Conservation (phyloP, 2,888 invertebrate genomes). For the Polietes domitor region DNA sequence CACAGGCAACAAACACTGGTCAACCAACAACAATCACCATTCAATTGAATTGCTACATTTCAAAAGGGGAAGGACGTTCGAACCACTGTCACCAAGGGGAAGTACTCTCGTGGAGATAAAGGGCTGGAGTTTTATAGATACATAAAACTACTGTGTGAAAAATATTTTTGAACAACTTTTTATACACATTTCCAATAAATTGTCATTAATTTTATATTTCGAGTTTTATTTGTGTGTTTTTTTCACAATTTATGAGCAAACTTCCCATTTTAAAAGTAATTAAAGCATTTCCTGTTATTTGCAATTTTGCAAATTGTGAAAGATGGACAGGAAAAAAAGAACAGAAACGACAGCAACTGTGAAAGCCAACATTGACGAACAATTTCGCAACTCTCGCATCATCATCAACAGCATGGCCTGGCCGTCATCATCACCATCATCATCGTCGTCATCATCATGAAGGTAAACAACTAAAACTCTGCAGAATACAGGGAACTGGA, state of each 20-base stretch:
- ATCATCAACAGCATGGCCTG: too few relatives aligned
- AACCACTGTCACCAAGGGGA: neutral
- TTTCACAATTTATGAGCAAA: neutral
- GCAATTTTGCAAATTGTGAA: constrained; percentile 9
- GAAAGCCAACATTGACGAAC: too few relatives aligned
- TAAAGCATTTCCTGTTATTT: constrained; percentile 13
- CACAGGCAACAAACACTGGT: neutral
- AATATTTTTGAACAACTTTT: neutral
- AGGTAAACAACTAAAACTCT: neutral
- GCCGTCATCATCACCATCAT: neutral
- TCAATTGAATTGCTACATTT: constrained; percentile 10
- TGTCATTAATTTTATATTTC: neutral
- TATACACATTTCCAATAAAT: neutral
- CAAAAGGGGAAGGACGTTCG: neutral
- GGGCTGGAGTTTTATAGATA: neutral
- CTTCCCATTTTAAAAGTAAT: constrained; percentile 7
- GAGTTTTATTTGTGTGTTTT: neutral
- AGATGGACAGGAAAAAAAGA: neutral
- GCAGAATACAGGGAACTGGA: neutral
- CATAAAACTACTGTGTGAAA: neutral
- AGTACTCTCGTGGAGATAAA: neutral
- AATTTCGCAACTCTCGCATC: too few relatives aligned
- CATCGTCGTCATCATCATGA: too few relatives aligned
- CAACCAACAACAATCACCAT: neutral
- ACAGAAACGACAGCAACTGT: too few relatives aligned